These are phyloP conservation scores for Schizaphis graminum DNA, from an alignment of 2,888 invertebrate species.

Conservation along the genomic window DNA sequence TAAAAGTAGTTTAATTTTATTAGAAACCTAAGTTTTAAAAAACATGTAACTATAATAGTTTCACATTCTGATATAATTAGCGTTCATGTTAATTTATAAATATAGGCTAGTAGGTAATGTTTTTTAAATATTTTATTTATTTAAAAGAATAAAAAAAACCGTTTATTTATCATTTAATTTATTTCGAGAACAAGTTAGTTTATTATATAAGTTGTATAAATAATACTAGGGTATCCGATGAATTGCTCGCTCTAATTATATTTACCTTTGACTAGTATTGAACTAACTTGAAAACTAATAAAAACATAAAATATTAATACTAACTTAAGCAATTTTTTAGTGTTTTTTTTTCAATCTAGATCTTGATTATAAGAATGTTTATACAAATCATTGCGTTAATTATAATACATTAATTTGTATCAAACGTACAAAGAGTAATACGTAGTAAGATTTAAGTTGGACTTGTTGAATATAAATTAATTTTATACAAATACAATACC, in stretches of 20 bases:
- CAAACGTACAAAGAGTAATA: not conserved
- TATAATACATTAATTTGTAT: not conserved
- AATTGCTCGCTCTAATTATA: not conserved
- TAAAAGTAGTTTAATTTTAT: not conserved
- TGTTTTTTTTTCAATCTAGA: not conserved
- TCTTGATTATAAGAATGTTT: not conserved
- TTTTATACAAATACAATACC: not conserved
- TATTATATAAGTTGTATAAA: not conserved
- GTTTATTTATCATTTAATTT: not conserved
- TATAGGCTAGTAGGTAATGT: not conserved
- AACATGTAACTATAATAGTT: not conserved
- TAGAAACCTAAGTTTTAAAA: not conserved
- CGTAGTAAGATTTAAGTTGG: not conserved
- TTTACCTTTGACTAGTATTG: not conserved
- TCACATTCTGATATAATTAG: not conserved
- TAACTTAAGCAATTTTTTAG: not conserved
- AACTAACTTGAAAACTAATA: not conserved
- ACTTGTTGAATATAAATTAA: not conserved
- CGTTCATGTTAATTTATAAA: not conserved
- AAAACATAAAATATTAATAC: not conserved
- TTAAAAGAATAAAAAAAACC: not conserved
- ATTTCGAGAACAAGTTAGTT: not conserved
- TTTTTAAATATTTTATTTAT: not conserved
- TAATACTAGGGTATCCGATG: not conserved
- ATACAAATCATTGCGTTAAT: not conserved